Conservation (phyloP, 2,113 vertebrate genomes). For the Hirundichthys speculiger region DNA sequence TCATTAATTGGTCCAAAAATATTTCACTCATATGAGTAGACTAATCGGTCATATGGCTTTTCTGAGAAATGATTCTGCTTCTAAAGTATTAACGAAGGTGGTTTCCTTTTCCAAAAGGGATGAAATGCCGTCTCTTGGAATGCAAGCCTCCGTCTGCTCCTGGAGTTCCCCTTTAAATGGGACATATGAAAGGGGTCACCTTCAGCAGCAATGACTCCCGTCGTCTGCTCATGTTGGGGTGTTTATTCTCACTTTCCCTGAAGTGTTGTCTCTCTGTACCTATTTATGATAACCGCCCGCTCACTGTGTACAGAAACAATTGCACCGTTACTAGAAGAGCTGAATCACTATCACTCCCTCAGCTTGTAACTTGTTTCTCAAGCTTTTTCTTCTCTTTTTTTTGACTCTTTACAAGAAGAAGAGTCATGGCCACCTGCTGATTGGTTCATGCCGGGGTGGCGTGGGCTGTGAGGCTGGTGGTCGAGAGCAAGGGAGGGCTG, state of each 20-base stretch:
- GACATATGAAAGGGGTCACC: conserved; percentile 54
- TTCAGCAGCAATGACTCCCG: conserved; percentile 38
- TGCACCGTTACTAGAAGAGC: conserved; percentile 66
- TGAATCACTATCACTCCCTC: conserved; percentile 68
- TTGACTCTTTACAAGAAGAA: conserved; percentile 61
- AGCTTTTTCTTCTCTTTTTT: conserved; percentile 11
- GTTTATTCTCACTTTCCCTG: conserved; percentile 74
- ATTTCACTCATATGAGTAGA: not conserved
- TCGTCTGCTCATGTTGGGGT: conserved; percentile 49
- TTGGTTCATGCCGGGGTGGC: conserved; percentile 39
- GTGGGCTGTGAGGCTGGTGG: conserved; percentile 62
- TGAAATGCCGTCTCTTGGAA: conserved; percentile 20
- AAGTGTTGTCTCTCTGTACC: conserved; percentile 63
- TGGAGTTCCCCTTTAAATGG: conserved; percentile 47
- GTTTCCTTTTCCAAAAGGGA: conserved; percentile 31
- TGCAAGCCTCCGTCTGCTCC: conserved; percentile 15
- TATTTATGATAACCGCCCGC: conserved; percentile 73
- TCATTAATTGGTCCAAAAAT: not conserved
- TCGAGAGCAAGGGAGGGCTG: conserved; percentile 69
- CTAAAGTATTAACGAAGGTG: not conserved
- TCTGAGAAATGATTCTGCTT: not conserved
- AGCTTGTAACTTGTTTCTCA: conserved; percentile 6
- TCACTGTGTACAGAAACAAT: conserved; percentile 57
- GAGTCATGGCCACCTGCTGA: conserved; percentile 49
- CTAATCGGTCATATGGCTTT: not conserved